Conservation (phyloP, 1,140 invertebrate genomes). For the Physella acuta region DNA sequence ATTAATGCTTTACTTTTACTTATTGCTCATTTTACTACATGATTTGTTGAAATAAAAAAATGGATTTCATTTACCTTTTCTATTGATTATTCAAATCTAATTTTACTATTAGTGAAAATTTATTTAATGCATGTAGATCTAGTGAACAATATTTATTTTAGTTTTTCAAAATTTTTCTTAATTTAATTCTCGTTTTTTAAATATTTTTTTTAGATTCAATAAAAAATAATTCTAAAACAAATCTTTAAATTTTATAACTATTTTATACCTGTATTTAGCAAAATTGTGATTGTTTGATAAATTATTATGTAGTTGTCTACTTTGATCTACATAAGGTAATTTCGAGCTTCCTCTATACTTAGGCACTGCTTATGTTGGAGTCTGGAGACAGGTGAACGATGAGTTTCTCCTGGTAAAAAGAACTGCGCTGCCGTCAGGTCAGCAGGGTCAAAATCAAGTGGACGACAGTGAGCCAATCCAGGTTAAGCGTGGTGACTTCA, state of each 20-base stretch:
- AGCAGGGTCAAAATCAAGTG: slow-evolving; percentile 40
- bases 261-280: too few species aligned
- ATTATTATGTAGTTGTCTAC: too few species aligned
- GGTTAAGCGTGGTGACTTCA: slow-evolving; percentile 49
- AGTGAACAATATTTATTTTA: neutral
- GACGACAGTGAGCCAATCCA: slow-evolving; percentile 31
- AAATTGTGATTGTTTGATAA: too few species aligned
- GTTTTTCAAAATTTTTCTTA: neutral
- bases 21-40: neutral
- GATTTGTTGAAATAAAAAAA: neutral
- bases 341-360: neutral
- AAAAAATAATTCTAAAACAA: too few species aligned
- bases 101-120: neutral
- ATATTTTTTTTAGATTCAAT: too few species aligned
- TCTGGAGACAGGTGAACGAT: slow-evolving; percentile 43
- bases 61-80: neutral
- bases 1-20: neutral
- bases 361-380: slow-evolving; percentile 36
- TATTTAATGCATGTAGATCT: neutral
- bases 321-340: too few species aligned
- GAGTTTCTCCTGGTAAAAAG: slow-evolving; percentile 39
- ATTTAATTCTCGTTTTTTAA: neutral
- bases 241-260: too few species aligned
- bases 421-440: slow-evolving; percentile 37
- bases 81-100: neutral